Evolutionary conservation across 2,888 invertebrate species (phyloP), one percentile per base, ranked within the genome.

Genomic region (Tiliacea citrago): DNA sequence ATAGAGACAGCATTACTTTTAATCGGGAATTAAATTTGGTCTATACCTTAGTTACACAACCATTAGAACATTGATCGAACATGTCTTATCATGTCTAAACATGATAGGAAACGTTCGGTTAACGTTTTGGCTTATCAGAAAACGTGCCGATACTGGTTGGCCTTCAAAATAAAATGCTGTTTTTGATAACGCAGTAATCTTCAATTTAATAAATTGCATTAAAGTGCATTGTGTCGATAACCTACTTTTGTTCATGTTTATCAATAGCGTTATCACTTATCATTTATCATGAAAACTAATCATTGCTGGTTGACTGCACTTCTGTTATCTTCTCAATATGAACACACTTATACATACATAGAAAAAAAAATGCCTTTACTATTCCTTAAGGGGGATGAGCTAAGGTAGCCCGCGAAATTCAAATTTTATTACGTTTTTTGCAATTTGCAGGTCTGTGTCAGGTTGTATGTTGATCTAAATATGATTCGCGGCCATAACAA

Each of bases 181-280:
- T 18, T 29, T 1, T 47, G 53, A n/a, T 68, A 68, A 47, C 39
- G 2, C 21, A 13, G n/a, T 61, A 67, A 68, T 61, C 53, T n/a
- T n/a, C 7, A 29, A 0, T n/a, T 13, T 1, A 29, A 47, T 61
- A 61, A 53, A 74, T 67, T 74, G 67, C 74, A 75, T 45, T 53
- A 42, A 53, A 68, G n/a, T 75, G 75, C 68, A 68, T 39, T 68
- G 35, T 55, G 47, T 68, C 16, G 51, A 74, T 74, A 35, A 35
- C 6, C 5, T 24, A 39, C 24, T 35, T 24, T 18, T 21, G 12
- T 16, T 9, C 3, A 18, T 45, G n/a, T n/a, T 61, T 73, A 71
- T 51, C 51, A 51, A 18, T 5, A 18, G 3, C 21, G 42, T 57
- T 63, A 62, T 62, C 47, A 0, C 24, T 66, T 45, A 66, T 74